Base-by-base conservation (phyloP, 2,888 invertebrate species). In the Archips xylosteana region DNA sequence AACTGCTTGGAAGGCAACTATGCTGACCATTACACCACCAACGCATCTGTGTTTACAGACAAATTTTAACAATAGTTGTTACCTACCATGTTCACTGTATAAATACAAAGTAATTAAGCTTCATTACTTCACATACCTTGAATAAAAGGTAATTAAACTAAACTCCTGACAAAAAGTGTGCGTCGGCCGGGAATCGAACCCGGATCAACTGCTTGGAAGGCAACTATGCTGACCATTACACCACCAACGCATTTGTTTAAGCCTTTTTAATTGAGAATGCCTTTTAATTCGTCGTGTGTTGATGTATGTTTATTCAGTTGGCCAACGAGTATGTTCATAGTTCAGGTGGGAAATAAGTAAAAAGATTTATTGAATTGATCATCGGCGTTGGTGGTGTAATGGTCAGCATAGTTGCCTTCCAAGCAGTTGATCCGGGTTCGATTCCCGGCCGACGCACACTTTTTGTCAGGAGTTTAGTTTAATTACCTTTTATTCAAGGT, bases 131-230 rank as follows among this genome's bases (percentile, higher is more conserved):
- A 39, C 8, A 9, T 5, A 15, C 39, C 0, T 10, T 32, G 32
- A 45, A 45, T 63, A 32, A 5, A 36, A 36, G 49, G 34, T 49
- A 64, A 66, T 54, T 54, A 39, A 39, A 39, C n/a, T 1, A 1
- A 12, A 10, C 1, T 10, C 13, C 4, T 39, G 0, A 12, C 6
- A 42, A 57, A 57, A 57, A 57, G 32, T 32, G 32, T 57, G 57
- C 57, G 57, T 57, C 57, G 70, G 81, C 80, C 82, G 82, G 78
- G 82, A 82, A 82, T 82, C 82, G 95, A 94, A 95, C 94, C 92
- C 94, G 94, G 94, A 95, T 95, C 95, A 95, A 95, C 94, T 94
- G 95, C 94, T 95, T 95, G 95, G 94, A 95, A 95, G 94, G 94
- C 94, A 95, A 95, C 94, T 94, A 95, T 95, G 94, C 95, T 94